phyloP scores from a whole-genome alignment of 53 echinoderm and acorn worm species.

The Henricia sp. region DNA sequence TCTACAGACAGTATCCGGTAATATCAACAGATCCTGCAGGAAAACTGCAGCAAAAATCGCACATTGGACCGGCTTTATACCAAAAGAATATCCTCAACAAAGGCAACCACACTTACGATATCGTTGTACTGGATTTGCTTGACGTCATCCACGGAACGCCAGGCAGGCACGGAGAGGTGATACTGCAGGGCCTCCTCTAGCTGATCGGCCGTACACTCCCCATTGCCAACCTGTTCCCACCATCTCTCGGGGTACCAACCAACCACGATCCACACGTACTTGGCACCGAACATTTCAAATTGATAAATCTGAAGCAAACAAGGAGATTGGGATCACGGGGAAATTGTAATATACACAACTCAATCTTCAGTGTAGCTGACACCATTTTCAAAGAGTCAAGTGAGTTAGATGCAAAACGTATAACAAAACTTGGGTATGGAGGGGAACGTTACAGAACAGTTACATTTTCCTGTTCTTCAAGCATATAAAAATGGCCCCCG shows the following conservation, averaged over 20 bases:
- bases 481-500: too few species aligned
- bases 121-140: neutral
- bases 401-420: too few species aligned
- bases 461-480: too few species aligned
- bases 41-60: too few species aligned
- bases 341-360: neutral
- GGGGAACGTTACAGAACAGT: too few species aligned
- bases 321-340: neutral
- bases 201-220: slow-evolving; percentile 53
- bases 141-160: slow-evolving; percentile 48
- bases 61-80: too few species aligned
- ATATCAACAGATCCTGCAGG: too few species aligned
- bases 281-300: slow-evolving; percentile 59
- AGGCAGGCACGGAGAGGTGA: slow-evolving; percentile 51
- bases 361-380: too few species aligned
- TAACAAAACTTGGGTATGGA: too few species aligned
- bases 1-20: too few species aligned
- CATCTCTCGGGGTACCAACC: slow-evolving; percentile 68
- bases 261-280: slow-evolving; percentile 59
- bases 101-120: slow-evolving; percentile 25
- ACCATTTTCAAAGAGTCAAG: too few species aligned
- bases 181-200: slow-evolving; percentile 48
- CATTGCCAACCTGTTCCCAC: slow-evolving; percentile 49
- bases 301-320: slow-evolving; percentile 46
- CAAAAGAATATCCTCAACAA: too few species aligned